Conservation (phyloP, 37 sponge, comb jelly and placozoan species). For the Aplysina aerophoba region DNA sequence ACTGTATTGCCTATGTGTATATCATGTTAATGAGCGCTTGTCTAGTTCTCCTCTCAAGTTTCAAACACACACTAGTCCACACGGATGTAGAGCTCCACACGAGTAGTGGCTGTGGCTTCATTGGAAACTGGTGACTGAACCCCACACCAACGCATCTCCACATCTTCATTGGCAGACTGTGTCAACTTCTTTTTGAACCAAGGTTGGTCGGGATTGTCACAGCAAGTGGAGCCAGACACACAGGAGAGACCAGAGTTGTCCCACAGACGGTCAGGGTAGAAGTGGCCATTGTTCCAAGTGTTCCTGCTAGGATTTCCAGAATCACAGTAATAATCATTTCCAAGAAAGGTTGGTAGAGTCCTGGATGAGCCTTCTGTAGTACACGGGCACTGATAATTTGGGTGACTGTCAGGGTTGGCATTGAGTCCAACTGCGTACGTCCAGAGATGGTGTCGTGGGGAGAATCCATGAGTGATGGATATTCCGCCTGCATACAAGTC, state of each 20-base stretch:
- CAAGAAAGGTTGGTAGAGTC: background rate
- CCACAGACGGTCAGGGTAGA: conserved; percentile 26
- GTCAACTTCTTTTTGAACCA: conserved; percentile 30
- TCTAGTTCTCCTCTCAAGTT: no score
- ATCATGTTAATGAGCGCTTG: no score
- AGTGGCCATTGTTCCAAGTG: background rate
- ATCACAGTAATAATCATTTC: conserved; percentile 20
- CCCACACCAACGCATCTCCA: conserved; percentile 20
- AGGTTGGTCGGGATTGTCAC: conserved; percentile 31
- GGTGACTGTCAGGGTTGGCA: background rate
- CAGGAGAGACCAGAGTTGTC: conserved; percentile 28
- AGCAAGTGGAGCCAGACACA: conserved; percentile 19
- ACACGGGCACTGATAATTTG: background rate
- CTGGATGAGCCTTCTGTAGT: background rate
- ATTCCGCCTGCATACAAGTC: no score
- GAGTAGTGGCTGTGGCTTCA: conserved; percentile 9
- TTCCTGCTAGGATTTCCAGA: background rate
- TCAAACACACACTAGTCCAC: background rate
- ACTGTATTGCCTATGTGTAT: no score
- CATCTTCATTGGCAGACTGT: background rate
- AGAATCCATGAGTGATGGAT: conserved; percentile 13
- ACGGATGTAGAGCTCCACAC: conserved; percentile 23
- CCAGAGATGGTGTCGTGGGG: background rate
- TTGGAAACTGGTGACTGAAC: background rate
- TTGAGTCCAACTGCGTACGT: no score